Evolutionary conservation across 92 coral and sea anemone genomes (phyloP).

Genomic region (Plumapathes pennacea): DNA sequence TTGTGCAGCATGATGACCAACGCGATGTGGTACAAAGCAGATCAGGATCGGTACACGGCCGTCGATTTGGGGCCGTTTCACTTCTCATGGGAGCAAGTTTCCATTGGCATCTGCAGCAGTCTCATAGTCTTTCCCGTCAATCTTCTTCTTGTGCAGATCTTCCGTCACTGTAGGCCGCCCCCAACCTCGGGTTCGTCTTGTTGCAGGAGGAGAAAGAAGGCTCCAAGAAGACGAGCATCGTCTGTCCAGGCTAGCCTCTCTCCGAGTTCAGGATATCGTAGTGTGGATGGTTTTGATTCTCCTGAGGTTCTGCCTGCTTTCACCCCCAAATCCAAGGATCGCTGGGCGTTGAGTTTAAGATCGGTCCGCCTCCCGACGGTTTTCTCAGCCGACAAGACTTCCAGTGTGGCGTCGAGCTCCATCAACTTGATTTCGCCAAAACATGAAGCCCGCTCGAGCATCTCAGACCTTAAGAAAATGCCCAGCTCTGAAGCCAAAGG

Average conservation of each 20-base stretch:
- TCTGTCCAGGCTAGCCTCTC: constrained; percentile 13
- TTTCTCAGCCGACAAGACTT: too few species aligned
- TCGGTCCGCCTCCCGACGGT: too few species aligned
- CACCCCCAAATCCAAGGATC: too few species aligned
- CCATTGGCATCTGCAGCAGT: constrained; percentile 88
- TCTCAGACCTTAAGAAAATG: too few species aligned
- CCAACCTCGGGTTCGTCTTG: not conserved
- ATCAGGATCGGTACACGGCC: constrained; percentile 50
- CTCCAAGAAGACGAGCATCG: constrained; percentile 1
- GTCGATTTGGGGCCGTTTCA: constrained; percentile 73
- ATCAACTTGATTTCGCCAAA: constrained; percentile 3
- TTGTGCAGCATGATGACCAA: constrained; percentile 95
- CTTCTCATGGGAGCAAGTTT: constrained; percentile 93
- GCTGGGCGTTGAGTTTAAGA: too few species aligned
- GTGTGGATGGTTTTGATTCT: too few species aligned
- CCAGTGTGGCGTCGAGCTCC: not conserved
- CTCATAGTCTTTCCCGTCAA: constrained; percentile 88
- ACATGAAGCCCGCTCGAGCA: too few species aligned
- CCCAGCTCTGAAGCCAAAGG: too few species aligned
- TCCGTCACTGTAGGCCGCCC: constrained; percentile 71
- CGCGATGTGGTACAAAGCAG: constrained; percentile 92
- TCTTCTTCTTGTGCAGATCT: constrained; percentile 82
- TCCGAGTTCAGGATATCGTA: too few species aligned
- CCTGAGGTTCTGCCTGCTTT: too few species aligned
- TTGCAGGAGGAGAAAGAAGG: not conserved